Evolutionary conservation across 2,797 vertebrate species (phyloP).

Genomic region (Lepilemur ruficaudatus): DNA sequence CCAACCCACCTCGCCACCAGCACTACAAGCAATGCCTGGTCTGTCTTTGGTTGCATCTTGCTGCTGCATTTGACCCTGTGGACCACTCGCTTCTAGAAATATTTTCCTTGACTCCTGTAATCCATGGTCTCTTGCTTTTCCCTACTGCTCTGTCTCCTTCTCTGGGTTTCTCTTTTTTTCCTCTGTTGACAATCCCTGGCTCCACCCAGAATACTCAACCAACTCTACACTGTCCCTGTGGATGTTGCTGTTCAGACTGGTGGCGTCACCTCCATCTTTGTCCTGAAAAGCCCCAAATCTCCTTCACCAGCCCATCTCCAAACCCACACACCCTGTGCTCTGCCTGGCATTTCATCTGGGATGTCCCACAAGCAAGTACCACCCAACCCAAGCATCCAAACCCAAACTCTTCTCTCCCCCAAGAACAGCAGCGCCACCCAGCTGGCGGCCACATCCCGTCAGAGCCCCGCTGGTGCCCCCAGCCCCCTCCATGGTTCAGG

Average conservation of each 20-base stretch:
- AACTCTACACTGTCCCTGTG: not conserved
- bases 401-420: not conserved
- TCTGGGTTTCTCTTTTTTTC: not conserved
- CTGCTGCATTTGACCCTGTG: not conserved
- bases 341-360: not conserved
- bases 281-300: not conserved
- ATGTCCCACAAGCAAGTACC: not conserved
- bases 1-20: too few relatives aligned
- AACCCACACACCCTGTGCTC: rapidly evolving
- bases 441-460: rapidly evolving
- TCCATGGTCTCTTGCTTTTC: not conserved
- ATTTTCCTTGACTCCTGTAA: not conserved
- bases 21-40: too few relatives aligned
- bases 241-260: too few relatives aligned
- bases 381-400: not conserved
- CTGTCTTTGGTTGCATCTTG: not conserved
- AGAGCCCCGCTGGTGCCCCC: not conserved
- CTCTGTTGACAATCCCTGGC: not conserved
- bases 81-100: not conserved
- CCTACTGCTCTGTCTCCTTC: not conserved
- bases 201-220: not conserved
- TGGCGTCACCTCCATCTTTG: not conserved
- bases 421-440: rapidly evolving
- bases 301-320: not conserved
- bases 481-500: not conserved